Evolutionary conservation across 2,113 vertebrate species (phyloP), one percentile per base, ranked within the genome.

Genomic region (Anhinga anhinga): DNA sequence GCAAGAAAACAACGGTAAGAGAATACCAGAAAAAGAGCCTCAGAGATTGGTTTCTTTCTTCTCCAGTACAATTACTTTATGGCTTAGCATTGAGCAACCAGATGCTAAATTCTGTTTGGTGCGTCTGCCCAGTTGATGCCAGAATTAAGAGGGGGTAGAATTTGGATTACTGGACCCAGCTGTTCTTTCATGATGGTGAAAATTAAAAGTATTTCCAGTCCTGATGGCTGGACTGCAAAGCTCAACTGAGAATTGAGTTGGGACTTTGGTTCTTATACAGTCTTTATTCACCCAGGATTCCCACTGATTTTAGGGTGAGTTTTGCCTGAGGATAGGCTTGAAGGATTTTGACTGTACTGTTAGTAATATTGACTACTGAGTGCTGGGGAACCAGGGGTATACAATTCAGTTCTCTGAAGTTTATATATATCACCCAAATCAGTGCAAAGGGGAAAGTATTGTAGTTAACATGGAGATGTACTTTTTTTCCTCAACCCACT

Each of bases 1-100:
- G 9, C 20, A 42, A 86, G 52, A 78, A 91, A 86, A 63, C 0
- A 0, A 26, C 0, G 0, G 12, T 86, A 36, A 63, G 27, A 25
- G 29, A 61, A 53, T 86, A 73, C 29, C 52, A 88, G 52, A 42
- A 69, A 83, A 96, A 78, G 69, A 86, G 38, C 16, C 40, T 84
- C 42, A 55, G 65, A 66, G 26, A 26, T 22, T 30, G 56, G 14
- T 86, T 92, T 45, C 29, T 91, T 91, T 94, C 55, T 44, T n/a
- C 29, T 87, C 40, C 53, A 42, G 38, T 87, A 27, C 9, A 66
- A 30, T 45, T 89, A 38, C 45, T 80, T 87, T 45, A 42, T 58
- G 26, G 61, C 65, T 82, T 69, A 40, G 72, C 61, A 36, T 78
- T 89, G 19, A 87, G 52, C 38, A 92, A 61, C 23, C 34, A 90